Conservation (phyloP, 2,888 invertebrate species). For the Graphium colonna region DNA sequence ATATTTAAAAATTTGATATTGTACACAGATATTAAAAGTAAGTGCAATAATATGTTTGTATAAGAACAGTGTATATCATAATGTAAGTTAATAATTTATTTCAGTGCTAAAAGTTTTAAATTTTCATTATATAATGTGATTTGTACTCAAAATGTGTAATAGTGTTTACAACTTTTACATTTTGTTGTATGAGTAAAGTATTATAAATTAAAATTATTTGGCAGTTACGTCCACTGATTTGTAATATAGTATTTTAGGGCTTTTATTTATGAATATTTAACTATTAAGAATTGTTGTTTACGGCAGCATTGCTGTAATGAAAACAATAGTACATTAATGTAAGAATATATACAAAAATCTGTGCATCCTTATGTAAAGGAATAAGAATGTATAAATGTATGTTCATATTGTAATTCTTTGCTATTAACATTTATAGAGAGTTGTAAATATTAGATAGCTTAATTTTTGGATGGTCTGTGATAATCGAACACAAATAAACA, state of each 20-base stretch:
- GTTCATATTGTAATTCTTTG: slow-evolving; percentile 17
- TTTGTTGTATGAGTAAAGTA: slow-evolving; percentile 24
- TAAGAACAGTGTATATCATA: slow-evolving; percentile 12
- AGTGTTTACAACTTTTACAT: not conserved
- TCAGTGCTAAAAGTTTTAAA: slow-evolving; percentile 18
- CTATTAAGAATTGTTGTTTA: not conserved
- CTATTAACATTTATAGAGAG: slow-evolving; percentile 8
- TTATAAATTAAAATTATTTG: slow-evolving; percentile 31
- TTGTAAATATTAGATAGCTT: slow-evolving; percentile 32
- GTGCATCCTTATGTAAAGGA: slow-evolving; percentile 48
- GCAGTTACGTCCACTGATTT: not conserved
- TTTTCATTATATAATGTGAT: not conserved
- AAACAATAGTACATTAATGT: not conserved
- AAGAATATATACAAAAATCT: slow-evolving; percentile 36
- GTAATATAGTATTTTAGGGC: slow-evolving; percentile 10
- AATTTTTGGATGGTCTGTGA: slow-evolving; percentile 55
- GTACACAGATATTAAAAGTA: slow-evolving; percentile 19
- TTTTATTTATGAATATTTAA: slow-evolving; percentile 20
- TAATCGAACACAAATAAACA: slow-evolving; percentile 46
- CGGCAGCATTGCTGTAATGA: not conserved
- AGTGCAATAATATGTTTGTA: slow-evolving; percentile 27
- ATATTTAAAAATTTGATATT: not conserved
- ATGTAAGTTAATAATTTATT: slow-evolving; percentile 22
- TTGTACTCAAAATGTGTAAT: not conserved
- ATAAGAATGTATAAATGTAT: slow-evolving; percentile 59